These are phyloP conservation scores for Diplazon laetatorius DNA, from an alignment of 2,888 invertebrate genomes.

Conservation along the genomic window DNA sequence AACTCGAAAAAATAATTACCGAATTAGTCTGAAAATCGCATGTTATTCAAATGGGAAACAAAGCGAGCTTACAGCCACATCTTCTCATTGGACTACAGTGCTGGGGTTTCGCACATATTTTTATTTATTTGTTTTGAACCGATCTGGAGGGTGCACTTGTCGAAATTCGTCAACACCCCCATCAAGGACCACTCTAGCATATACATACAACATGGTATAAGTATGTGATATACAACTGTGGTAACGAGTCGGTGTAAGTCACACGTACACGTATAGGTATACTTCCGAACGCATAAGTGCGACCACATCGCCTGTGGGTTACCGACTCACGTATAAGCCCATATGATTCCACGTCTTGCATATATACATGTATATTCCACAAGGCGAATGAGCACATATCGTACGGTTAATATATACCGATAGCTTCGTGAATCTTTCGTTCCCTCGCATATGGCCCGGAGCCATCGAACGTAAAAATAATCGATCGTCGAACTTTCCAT, in stretches of 20 bases:
- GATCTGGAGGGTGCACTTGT: no score
- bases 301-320: constrained; percentile 46
- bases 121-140: no score
- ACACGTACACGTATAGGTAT: constrained; percentile 10
- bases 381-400: constrained; percentile 12
- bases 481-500: constrained; percentile 50
- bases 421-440: constrained; percentile 32
- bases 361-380: constrained; percentile 41
- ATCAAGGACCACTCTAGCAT: no score
- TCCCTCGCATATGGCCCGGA: constrained; percentile 34
- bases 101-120: no score
- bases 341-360: constrained; percentile 44
- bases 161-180: no score
- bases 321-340: constrained; percentile 40
- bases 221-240: constrained; percentile 30
- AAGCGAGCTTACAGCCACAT: no score
- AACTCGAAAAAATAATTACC: no score
- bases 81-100: no score
- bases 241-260: constrained; percentile 31
- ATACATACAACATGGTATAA: no score
- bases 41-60: no score
- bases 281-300: constrained; percentile 42
- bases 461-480: constrained; percentile 41
- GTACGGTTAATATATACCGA: constrained; percentile 16
- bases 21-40: no score